These are phyloP conservation scores for Neocrepidodera transversa DNA, from an alignment of 2,888 invertebrate genomes.

Conservation along the genomic window DNA sequence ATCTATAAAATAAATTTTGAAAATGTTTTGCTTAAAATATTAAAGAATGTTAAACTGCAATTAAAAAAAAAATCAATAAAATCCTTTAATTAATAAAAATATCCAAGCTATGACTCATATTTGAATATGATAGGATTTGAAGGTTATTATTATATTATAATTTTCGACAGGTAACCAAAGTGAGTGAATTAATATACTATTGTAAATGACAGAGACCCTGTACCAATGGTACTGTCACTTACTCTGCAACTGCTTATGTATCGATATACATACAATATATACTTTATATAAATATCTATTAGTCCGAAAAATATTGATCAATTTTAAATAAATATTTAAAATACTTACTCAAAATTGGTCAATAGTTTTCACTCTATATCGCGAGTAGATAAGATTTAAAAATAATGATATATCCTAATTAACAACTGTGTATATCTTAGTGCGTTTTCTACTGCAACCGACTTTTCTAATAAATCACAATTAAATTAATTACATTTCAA, in stretches of 20 bases:
- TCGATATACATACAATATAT: slow-evolving; percentile 51
- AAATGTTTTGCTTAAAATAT: too few species aligned
- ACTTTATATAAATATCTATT: slow-evolving; percentile 56
- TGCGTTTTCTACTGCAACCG: slow-evolving; percentile 56
- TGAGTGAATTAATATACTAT: slow-evolving; percentile 43
- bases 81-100: too few species aligned
- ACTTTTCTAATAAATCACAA: slow-evolving; percentile 37
- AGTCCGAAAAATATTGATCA: too few species aligned
- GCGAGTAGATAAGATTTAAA: slow-evolving; percentile 57
- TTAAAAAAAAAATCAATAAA: too few species aligned
- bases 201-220: slow-evolving; percentile 50
- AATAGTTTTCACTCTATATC: too few species aligned
- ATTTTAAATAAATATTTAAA: too few species aligned
- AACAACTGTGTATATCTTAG: slow-evolving; percentile 54
- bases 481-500: slow-evolving; percentile 28
- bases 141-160: slow-evolving; percentile 1
- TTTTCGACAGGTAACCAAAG: slow-evolving; percentile 43
- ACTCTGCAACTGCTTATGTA: slow-evolving; percentile 54
- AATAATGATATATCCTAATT: slow-evolving; percentile 58
- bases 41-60: too few species aligned
- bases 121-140: too few species aligned
- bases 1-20: too few species aligned
- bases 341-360: too few species aligned
- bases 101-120: too few species aligned
- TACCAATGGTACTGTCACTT: slow-evolving; percentile 50